These are phyloP conservation scores for Neopipo cinnamomea DNA, from an alignment of 2,113 vertebrate genomes.

Conservation along the genomic window DNA sequence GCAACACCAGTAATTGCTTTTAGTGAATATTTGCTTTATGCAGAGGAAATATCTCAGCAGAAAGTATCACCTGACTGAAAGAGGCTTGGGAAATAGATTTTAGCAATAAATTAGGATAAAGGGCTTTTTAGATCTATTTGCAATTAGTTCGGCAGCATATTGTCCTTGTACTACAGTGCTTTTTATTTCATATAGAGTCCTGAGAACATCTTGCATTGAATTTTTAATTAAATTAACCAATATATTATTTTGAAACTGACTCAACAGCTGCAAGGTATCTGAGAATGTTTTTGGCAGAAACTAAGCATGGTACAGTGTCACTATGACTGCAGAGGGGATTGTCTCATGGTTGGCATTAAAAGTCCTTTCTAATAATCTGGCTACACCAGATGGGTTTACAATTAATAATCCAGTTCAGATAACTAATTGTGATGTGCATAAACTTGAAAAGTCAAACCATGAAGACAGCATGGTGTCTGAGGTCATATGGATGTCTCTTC, in stretches of 20 bases:
- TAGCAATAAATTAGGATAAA: background rate
- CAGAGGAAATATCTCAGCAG: background rate
- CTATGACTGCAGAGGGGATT: background rate
- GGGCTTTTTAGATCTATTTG: background rate
- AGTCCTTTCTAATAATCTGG: background rate
- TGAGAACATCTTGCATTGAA: background rate
- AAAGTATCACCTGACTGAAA: background rate
- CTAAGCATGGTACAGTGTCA: background rate
- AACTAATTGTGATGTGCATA: background rate
- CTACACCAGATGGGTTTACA: background rate
- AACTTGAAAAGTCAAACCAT: background rate
- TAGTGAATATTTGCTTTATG: background rate
- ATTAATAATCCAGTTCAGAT: background rate
- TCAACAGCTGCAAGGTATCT: background rate
- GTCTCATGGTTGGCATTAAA: background rate
- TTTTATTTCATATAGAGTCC: background rate
- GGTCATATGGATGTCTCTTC: background rate
- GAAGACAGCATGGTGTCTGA: background rate
- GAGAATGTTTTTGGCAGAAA: background rate
- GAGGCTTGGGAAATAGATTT: background rate
- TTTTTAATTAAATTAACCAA: background rate
- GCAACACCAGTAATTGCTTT: background rate
- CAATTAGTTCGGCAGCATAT: background rate
- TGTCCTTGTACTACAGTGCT: background rate
- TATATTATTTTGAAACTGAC: background rate